Base-by-base conservation (phyloP, 2,797 vertebrate species). In the Perdix hodgsoniae region DNA sequence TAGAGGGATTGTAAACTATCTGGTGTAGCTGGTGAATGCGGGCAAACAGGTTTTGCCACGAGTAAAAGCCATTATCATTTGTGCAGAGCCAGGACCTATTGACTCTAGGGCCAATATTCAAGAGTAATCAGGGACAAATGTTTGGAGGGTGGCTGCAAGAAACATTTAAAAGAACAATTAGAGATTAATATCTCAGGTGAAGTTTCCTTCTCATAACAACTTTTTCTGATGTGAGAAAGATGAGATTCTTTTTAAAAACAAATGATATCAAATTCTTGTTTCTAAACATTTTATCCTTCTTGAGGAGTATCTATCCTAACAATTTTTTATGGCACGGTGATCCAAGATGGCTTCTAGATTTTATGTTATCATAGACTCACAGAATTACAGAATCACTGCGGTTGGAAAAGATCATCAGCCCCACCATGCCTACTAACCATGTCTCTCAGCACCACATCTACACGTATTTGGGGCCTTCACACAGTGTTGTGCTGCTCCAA, bases 401-500 rank as follows among this genome's bases (percentile, higher is more conserved):
- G 10, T 54, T 29, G 50, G 50, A 52, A 52, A 52, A 52, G 50
- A 29, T 29, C 27, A 52, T 29, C 27, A 52, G 29, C 50, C 27
- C 16, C 50, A 17, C 27, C 50, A 52, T 29, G 50, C 15, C 50
- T 27, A 29, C 27, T 29, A 18, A 52, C 50, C 50, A 31, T 17
- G 27, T 29, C 50, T 9, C 50, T 31, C 50, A 52, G 50, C 27
- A 27, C 27, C 50, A 29, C 15, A 29, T 29, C 50, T 29, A 52
- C 27, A 52, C 27, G 79, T 54, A 66, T 56, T 60, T 72, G 39
- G 73, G 69, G 69, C 57, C 73, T 87, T 75, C 39, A 40, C 3
- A 11, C 29, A 72, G 79, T 42, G 35, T 39, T 67, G 72, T 84
- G 94, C 83, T 92, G 70, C 79, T 70, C 70, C 70, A 31, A 47